Base-by-base conservation (phyloP, 2,888 invertebrate genomes). In the Serrognathus titanus region DNA sequence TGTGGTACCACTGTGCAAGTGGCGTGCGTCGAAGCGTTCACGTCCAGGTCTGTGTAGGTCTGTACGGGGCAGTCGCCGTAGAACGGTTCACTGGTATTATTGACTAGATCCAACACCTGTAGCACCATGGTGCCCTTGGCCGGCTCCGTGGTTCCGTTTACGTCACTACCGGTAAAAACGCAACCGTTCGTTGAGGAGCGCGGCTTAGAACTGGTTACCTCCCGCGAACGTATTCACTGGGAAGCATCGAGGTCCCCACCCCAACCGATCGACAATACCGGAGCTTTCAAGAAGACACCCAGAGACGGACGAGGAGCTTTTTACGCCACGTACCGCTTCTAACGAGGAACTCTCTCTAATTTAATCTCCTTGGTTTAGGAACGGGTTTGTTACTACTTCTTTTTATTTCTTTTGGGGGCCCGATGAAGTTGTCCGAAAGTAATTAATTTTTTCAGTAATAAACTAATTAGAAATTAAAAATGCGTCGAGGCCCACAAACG, bases 121-220 rank as follows among this genome's bases (percentile, higher is more conserved):
- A 89, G 83, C 78, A 89, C 87, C 89, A 89, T 89, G 78, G 81
- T 81, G 77, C 83, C 82, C 79, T 81, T 79, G 69, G 77, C 78
- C 75, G 78, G 76, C 72, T 79, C 79, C 78, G 76, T 76, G 69
- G 69, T 75, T 66, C 62, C 65, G 49, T 54, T 64, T 63, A 70
- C 70, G 71, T 71, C 71, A 71, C 70, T 69, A 70, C 69, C 71
- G 69, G 69, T 46, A 63, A 64, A 57, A 64, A 50, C 66, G 63
- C 69, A 55, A 68, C 66, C 60, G 65, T 64, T 62, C 67, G 62
- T 56, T 56, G 55, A 53, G 62, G 63, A 63, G 59, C 62, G 59
- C 66, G 62, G 38, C 41, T 54, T 51, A 49, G 41, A 53, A 58
- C 58, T 58, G 58, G 53, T 49, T 52, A 43, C 53, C 58, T 51